A percentile compares a stretch with the other conserved stretches of the same genome.
Evolutionary conservation across 23 tunicate species (phyloP).

Genomic region (Ascidia mentula): DNA sequence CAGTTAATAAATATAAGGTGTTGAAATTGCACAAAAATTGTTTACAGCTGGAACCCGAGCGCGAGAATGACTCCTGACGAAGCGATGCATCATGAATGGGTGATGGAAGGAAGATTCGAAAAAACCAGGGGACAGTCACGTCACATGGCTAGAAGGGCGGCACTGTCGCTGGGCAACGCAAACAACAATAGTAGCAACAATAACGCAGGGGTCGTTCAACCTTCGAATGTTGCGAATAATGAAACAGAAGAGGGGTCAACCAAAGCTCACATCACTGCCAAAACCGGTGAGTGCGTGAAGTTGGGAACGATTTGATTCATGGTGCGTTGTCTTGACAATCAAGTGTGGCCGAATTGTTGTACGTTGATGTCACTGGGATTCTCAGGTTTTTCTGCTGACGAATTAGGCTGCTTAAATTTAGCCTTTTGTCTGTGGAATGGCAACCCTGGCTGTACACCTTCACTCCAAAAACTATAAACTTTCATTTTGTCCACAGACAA

Average conservation of each 20-base stretch:
- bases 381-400: no score
- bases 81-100: conserved; percentile 94
- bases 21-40: no score
- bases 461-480: no score
- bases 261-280: conserved; percentile 21
- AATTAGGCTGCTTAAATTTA: no score
- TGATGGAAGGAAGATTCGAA: conserved; percentile 73
- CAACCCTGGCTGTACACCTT: no score
- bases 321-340: neutral
- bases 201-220: neutral
- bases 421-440: no score
- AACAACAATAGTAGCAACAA: neutral
- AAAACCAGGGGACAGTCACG: conserved; percentile 77
- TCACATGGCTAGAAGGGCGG: conserved; percentile 37
- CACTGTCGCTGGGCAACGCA: neutral
- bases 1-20: no score
- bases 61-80: conserved; percentile 87
- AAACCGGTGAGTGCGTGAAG: conserved; percentile 4
- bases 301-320: neutral
- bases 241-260: neutral
- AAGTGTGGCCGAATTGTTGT: no score
- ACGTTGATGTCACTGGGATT: no score
- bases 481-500: neutral
- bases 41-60: conserved; percentile 72
- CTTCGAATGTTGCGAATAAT: neutral